Base-by-base conservation (phyloP, 1,140 invertebrate genomes). In the Gonioctena quinquepunctata region DNA sequence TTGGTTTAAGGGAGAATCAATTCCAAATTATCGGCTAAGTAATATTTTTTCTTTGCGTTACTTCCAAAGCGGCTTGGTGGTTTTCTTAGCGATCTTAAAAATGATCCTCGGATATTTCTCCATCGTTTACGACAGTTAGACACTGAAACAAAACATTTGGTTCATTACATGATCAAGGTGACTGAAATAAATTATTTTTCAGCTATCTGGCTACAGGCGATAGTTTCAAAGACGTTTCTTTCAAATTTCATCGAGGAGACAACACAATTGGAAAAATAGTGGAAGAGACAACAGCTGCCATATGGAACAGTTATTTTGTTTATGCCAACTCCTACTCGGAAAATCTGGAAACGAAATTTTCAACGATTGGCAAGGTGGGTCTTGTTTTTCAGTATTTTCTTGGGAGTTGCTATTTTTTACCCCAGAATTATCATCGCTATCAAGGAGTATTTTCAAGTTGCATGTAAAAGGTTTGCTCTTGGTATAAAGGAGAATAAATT, bases 91-190 rank as follows among this genome's bases (percentile, higher is more conserved):
- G 49, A 66, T 5, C 64, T 11, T 19, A 66, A 19, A 25, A 66
- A 66, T 2, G 64, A 16, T 23, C 49, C 52, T 22, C 50, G 64
- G 11, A 66, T 26, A 26, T 66, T 66, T 56, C 64, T 54, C 64
- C 64, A 66, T 7, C 64, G 49, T 54, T 56, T 21, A 11, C 64
- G 64, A 28, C 64, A 66, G 49, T 66, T 66, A n/a, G 50, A n/a
- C 13, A 16, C 50, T 66, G 23, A 3, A 66, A 66, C 25, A 66
- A 64, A 61, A 61, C 7, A 22, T 19, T 6, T 21, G 16, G 13
- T 60, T n/a, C n/a, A n/a, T n/a, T n/a, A n/a, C n/a, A n/a, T n/a
- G n/a, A n/a, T n/a, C n/a, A n/a, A n/a, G n/a, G n/a, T n/a, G n/a
- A n/a, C n/a, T n/a, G n/a, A n/a, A n/a, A n/a, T n/a, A n/a, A n/a